Evolutionary conservation across 2,888 invertebrate species (phyloP), one percentile per base, ranked within the genome.

Genomic region (Netelia melanura): DNA sequence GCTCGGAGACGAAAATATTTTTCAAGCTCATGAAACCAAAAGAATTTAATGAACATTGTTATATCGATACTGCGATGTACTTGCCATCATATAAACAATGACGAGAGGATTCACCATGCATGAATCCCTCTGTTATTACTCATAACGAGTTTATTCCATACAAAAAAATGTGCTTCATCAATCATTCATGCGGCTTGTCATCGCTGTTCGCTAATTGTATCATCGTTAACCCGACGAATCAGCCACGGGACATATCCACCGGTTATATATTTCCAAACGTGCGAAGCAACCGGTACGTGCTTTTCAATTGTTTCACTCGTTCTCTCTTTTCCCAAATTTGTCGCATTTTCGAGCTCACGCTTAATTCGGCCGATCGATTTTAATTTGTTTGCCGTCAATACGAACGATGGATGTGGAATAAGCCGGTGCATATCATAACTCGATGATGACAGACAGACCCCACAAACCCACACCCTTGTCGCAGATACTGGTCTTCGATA

Each of bases 351-450:
- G 5, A 54, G 17, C 30, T 6, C 68, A 38, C 64, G 71, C 10
- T 71, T n/a, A 76, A 64, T 70, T 81, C 61, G 56, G 25, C 64
- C 8, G 65, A 65, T 65, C 71, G 61, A 71, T 76, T 58, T 70
- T 71, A 56, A 71, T 76, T 84, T 67, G 65, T 54, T 71, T 58
- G 75, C 64, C 64, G 58, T 71, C 70, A 61, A 48, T 58, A 58
- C 30, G 23, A 67, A 21, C 38, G 70, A 56, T 56, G 74, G 6
- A 58, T 75, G 71, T 43, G 8, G 25, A 25, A 62, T 21, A 52
- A 79, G 72, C 48, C 8, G 21, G n/a, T n/a, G 43, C n/a, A 14
- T 52, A 65, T 61, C 30, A 21, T 61, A 52, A 77, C 17, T 17
- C 71, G 71, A 77, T 76, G 65, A n/a, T n/a, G n/a, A n/a, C n/a